Conservation (phyloP, 2,888 invertebrate genomes). For the Watsonalla binaria region DNA sequence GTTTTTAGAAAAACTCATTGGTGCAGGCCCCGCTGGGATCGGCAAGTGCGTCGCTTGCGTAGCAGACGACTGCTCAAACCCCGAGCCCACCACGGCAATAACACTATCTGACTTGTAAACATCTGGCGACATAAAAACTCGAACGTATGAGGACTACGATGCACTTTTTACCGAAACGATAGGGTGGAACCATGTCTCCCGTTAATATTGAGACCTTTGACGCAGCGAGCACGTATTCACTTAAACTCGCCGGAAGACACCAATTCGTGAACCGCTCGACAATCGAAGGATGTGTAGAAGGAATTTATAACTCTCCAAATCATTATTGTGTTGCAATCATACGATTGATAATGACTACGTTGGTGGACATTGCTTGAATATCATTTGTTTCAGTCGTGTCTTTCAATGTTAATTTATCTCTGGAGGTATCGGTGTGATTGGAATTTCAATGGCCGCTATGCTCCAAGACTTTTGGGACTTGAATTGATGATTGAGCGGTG, state of each 20-base stretch:
- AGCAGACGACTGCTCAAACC: no score
- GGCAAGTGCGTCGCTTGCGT: no score
- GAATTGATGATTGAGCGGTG: slow-evolving; percentile 15
- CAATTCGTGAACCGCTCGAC: slow-evolving; percentile 46
- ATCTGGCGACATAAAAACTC: slow-evolving; percentile 34
- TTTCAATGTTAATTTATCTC: slow-evolving; percentile 51
- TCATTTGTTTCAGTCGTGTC: slow-evolving; percentile 50
- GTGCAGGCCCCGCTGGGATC: no score
- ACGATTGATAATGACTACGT: slow-evolving; percentile 51
- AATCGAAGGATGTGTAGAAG: slow-evolving; percentile 69
- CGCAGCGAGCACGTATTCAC: slow-evolving; percentile 15
- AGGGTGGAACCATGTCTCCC: slow-evolving; percentile 16
- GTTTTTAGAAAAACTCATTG: no score
- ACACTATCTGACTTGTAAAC: slow-evolving; percentile 24
- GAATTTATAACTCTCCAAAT: slow-evolving; percentile 50
- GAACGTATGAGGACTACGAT: neutral
- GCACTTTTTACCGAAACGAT: slow-evolving; percentile 20
- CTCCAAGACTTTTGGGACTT: slow-evolving; percentile 11
- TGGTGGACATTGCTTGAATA: slow-evolving; percentile 59
- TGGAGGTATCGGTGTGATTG: slow-evolving; percentile 23
- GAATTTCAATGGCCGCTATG: slow-evolving; percentile 31
- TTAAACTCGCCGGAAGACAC: slow-evolving; percentile 50
- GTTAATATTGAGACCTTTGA: slow-evolving; percentile 16
- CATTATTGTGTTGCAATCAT: slow-evolving; percentile 32
- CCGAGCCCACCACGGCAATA: slow-evolving; percentile 14